A percentile compares a stretch with the other conserved stretches of the same genome.
Evolutionary conservation across 2,113 vertebrate genomes (phyloP).

Genomic region (Siniperca knerii): DNA sequence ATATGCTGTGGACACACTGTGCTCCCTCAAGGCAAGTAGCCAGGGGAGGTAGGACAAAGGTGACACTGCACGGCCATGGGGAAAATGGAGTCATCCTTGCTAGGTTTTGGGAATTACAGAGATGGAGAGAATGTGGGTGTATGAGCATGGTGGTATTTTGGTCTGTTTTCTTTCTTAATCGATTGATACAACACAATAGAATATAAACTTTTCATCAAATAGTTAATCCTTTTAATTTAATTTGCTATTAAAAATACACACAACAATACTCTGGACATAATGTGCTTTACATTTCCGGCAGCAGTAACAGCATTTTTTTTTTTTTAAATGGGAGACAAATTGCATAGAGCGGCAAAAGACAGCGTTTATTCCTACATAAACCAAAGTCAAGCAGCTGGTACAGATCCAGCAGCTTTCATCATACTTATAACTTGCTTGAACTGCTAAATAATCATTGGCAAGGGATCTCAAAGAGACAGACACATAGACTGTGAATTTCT

Average conservation of each 20-base stretch:
- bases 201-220: not conserved
- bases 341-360: not conserved
- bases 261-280: not conserved
- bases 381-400: not conserved
- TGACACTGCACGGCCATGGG: constrained; percentile 19
- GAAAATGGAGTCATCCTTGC: constrained; percentile 51
- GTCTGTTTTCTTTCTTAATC: not conserved
- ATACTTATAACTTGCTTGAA: not conserved
- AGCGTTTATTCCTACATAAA: not conserved
- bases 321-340: not conserved
- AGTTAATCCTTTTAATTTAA: not conserved
- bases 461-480: not conserved
- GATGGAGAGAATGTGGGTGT: constrained; percentile 13
- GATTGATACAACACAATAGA: not conserved
- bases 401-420: not conserved
- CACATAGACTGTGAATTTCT: not conserved
- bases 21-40: constrained; percentile 12
- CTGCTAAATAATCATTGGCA: not conserved
- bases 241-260: not conserved
- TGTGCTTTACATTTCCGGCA: not conserved
- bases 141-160: not conserved
- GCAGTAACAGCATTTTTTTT: not conserved
- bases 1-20: constrained; percentile 10
- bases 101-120: constrained; percentile 22
- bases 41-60: constrained; percentile 54